phyloP scores from a whole-genome alignment of 1,140 invertebrate genomes.

The Megalopta genalis region DNA sequence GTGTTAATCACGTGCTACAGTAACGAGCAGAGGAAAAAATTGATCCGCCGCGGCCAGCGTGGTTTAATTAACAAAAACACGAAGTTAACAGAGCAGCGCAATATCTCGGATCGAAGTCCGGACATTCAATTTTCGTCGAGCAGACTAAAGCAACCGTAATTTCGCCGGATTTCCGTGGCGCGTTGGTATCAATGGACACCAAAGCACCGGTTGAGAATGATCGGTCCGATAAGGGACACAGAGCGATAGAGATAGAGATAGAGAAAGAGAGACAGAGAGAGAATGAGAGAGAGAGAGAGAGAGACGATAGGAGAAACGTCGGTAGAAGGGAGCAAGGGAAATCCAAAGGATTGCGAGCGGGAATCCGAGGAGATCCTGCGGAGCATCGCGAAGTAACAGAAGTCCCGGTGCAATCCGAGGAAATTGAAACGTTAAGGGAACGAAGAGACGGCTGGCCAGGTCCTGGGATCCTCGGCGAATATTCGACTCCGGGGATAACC shows the following conservation, averaged over 20 bases:
- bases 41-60: too few species aligned
- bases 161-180: neutral
- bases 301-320: too few species aligned
- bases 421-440: slow-evolving; percentile 27
- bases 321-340: neutral
- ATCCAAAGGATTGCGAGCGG: neutral
- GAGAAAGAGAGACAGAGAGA: neutral
- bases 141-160: neutral
- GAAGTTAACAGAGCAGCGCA: too few species aligned
- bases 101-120: too few species aligned
- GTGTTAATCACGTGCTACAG: too few species aligned
- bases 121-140: too few species aligned
- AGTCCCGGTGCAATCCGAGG: neutral
- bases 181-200: neutral
- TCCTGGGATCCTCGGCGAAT: neutral
- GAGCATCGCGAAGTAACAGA: neutral
- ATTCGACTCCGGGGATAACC: neutral
- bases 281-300: neutral
- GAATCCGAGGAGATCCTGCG: neutral
- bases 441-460: neutral
- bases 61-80: too few species aligned
- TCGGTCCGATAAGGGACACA: neutral
- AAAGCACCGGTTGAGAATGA: neutral
- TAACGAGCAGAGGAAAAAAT: too few species aligned
- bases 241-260: too few species aligned